Percentiles rank a stretch among this genome's conserved stretches.
These are phyloP conservation scores for Kuschelorhynchus macadamiae DNA, from an alignment of 2,888 invertebrate genomes.

Conservation along the genomic window DNA sequence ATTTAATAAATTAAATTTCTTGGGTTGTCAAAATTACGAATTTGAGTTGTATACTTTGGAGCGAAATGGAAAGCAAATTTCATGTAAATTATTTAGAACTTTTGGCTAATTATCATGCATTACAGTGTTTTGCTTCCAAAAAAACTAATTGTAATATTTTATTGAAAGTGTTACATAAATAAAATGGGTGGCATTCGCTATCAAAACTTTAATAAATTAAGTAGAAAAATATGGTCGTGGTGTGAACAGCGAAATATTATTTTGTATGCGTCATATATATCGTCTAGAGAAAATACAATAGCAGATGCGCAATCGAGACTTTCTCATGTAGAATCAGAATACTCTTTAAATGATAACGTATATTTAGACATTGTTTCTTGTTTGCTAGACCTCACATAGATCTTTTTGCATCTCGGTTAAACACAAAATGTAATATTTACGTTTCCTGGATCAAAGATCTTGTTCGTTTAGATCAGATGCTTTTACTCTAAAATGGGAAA, in stretches of 20 bases:
- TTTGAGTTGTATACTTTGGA: conserved; percentile 42
- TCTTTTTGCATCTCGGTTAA: conserved; percentile 19
- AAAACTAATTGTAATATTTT: conserved; percentile 16
- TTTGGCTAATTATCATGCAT: conserved; percentile 14
- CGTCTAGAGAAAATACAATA: no score
- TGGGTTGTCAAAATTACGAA: conserved; percentile 12
- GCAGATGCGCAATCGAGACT: no score
- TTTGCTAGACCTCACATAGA: conserved; percentile 21
- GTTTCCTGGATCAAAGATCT: conserved; percentile 23
- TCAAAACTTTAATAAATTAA: neutral
- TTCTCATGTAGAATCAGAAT: no score
- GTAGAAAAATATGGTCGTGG: no score
- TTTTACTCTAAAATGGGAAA: conserved; percentile 51
- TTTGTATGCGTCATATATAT: no score
- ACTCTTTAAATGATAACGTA: conserved; percentile 5
- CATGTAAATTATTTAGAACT: conserved; percentile 44
- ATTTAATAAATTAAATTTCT: conserved; percentile 4
- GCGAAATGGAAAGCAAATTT: conserved; percentile 6
- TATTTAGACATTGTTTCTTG: conserved; percentile 20
- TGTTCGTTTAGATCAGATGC: conserved; percentile 53
- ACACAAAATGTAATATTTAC: conserved; percentile 23
- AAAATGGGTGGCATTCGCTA: conserved; percentile 9
- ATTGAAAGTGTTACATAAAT: conserved; percentile 13
- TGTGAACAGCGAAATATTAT: no score
- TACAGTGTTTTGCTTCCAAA: conserved; percentile 33